These are phyloP conservation scores for Sclerodermus sp. DNA, from an alignment of 2,888 invertebrate species.

Conservation along the genomic window DNA sequence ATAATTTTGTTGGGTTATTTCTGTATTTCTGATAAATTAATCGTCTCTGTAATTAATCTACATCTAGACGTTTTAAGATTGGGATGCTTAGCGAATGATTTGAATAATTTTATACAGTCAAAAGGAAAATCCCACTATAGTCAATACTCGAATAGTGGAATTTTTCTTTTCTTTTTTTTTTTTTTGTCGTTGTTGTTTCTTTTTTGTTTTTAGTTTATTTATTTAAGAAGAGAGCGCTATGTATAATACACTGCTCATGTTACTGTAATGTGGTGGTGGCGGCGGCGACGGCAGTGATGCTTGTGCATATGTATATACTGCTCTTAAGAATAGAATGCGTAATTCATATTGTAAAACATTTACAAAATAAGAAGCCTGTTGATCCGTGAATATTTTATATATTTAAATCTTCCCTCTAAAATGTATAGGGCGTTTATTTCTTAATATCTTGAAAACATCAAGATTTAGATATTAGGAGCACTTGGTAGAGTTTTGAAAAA, in stretches of 20 bases:
- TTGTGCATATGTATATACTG: constrained; percentile 33
- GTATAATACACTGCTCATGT: constrained; percentile 17
- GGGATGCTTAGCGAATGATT: too few species aligned
- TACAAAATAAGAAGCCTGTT: constrained; percentile 21
- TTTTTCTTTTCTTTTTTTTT: too few species aligned
- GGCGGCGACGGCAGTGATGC: constrained; percentile 26
- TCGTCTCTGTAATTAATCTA: too few species aligned
- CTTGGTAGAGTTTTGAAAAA: constrained; percentile 28
- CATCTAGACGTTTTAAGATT: too few species aligned
- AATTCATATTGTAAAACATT: constrained; percentile 28
- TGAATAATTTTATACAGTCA: too few species aligned
- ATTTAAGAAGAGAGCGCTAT: too few species aligned
- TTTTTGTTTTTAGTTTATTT: too few species aligned
- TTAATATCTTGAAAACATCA: not conserved
- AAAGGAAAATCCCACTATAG: too few species aligned
- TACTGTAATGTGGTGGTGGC: constrained; percentile 18
- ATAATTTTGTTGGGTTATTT: too few species aligned
- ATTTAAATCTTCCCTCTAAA: not conserved
- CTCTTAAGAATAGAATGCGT: constrained; percentile 21
- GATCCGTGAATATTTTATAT: constrained; percentile 31
- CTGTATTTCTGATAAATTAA: too few species aligned
- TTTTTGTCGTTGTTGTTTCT: too few species aligned
- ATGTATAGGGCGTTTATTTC: constrained; percentile 1
- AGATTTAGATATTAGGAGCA: not conserved
- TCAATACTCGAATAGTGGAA: too few species aligned